These are phyloP conservation scores for Heliconius eleuchia DNA, from an alignment of 1,140 invertebrate species.

Conservation along the genomic window DNA sequence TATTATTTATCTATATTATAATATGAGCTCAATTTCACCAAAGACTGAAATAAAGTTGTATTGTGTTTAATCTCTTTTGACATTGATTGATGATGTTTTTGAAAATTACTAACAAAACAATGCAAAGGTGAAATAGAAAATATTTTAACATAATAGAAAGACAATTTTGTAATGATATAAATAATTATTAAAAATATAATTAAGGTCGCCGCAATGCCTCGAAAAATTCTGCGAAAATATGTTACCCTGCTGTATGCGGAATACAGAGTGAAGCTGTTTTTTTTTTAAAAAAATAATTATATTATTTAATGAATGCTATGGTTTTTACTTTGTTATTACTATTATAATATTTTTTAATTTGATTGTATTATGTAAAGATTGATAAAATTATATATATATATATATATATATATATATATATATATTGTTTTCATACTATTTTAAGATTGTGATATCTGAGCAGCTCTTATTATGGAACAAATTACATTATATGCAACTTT, in stretches of 20 bases:
- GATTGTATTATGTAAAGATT: not conserved
- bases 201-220: too few species aligned
- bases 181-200: too few species aligned
- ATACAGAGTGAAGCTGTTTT: too few species aligned
- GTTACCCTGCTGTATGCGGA: too few species aligned
- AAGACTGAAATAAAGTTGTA: slow-evolving; percentile 51
- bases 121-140: not conserved
- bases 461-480: not conserved
- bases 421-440: not conserved
- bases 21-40: slow-evolving; percentile 62
- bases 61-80: slow-evolving; percentile 10
- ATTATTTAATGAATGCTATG: too few species aligned
- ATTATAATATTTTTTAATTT: not conserved
- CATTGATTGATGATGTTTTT: not conserved
- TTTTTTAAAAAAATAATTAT: too few species aligned
- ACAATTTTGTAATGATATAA: too few species aligned
- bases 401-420: not conserved
- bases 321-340: too few species aligned
- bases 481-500: not conserved
- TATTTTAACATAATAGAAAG: not conserved
- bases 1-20: not conserved
- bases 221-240: too few species aligned
- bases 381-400: not conserved
- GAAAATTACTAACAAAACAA: not conserved
- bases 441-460: not conserved